A percentile compares a stretch with the other conserved stretches of the same genome.
Evolutionary conservation across 2,888 invertebrate species (phyloP).

Genomic region (Cyclophora punctaria): DNA sequence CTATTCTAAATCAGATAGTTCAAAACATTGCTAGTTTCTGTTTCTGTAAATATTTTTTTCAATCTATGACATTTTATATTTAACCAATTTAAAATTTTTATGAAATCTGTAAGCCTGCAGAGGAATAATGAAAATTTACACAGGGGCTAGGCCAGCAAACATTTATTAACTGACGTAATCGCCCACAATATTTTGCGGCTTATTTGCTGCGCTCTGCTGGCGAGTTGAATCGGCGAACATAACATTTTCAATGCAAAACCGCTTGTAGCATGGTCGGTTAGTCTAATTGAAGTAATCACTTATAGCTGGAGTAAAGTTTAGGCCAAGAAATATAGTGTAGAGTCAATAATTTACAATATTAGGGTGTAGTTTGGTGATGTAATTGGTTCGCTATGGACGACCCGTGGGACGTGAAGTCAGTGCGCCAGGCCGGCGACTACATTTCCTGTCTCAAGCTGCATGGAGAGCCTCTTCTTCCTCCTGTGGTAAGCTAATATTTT

Average conservation of each 20-base stretch:
- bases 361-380: conserved; percentile 13
- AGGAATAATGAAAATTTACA: no score
- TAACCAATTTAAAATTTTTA: no score
- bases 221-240: not conserved
- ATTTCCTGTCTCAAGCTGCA: conserved; percentile 83
- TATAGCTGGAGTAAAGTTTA: conserved; percentile 2
- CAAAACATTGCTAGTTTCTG: no score
- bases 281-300: not conserved
- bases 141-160: no score
- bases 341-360: not conserved
- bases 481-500: conserved; percentile 75
- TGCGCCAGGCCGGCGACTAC: conserved; percentile 62
- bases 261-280: no score
- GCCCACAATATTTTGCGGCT: conserved; percentile 46
- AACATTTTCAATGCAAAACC: no score
- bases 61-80: no score
- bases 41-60: no score
- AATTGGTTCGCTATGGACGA: conserved; percentile 51
- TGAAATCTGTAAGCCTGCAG: no score
- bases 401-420: conserved; percentile 67
- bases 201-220: conserved; percentile 22
- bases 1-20: no score
- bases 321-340: no score
- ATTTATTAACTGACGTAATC: conserved; percentile 59
- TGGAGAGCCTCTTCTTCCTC: conserved; percentile 83